Conservation (phyloP, 2,113 vertebrate genomes). For the Colaptes auratus region DNA sequence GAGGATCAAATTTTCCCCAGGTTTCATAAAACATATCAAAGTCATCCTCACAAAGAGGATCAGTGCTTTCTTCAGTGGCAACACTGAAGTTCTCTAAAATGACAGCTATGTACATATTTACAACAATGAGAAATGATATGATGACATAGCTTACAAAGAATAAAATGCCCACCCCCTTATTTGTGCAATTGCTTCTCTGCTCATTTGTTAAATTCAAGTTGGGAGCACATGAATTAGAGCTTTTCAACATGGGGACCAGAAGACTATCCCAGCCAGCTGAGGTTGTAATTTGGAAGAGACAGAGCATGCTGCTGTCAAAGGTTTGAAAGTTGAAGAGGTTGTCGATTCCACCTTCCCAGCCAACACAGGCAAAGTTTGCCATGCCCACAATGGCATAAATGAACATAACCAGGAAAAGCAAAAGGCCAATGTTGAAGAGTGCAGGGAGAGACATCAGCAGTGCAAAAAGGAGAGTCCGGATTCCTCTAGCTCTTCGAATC, state of each 20-base stretch:
- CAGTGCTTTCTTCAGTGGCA: conserved; percentile 94
- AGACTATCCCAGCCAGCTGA: conserved; percentile 95
- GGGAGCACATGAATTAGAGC: conserved; percentile 49
- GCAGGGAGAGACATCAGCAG: conserved; percentile 98
- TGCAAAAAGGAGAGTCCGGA: conserved; percentile 94
- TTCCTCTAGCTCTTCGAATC: conserved; percentile 89
- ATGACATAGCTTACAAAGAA: conserved; percentile 97
- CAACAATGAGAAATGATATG: conserved; percentile 95
- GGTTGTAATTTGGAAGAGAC: conserved; percentile 96
- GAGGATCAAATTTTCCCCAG: conserved; percentile 93
- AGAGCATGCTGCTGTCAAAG: conserved; percentile 92
- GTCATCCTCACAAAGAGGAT: conserved; percentile 93
- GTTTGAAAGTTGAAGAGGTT: conserved; percentile 95
- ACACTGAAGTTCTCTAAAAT: conserved; percentile 96
- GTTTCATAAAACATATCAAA: conserved; percentile 99
- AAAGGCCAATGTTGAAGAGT: conserved; percentile 94
- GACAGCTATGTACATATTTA: conserved; percentile 99
- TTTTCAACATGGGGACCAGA: conserved; percentile 83
- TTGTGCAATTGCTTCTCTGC: conserved; percentile 71
- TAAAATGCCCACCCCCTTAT: conserved; percentile 79
- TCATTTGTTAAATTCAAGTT: not conserved
- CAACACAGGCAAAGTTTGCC: conserved; percentile 88
- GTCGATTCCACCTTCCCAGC: conserved; percentile 79
- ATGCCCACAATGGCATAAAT: conserved; percentile 99
- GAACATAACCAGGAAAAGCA: conserved; percentile 97